Conservation (phyloP, 2,113 vertebrate genomes). For the Zosterops hypoxanthus region DNA sequence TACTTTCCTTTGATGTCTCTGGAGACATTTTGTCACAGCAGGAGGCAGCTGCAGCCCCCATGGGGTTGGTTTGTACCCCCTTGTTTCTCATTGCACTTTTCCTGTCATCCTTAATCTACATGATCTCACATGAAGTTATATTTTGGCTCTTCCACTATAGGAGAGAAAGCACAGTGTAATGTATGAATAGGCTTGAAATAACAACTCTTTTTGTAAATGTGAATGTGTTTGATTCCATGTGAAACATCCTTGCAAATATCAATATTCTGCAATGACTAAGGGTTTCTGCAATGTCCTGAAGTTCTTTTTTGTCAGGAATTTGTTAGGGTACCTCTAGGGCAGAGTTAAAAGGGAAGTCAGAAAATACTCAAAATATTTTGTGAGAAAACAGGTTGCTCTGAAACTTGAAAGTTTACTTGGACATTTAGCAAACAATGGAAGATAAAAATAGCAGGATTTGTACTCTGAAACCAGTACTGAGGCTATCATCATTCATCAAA, state of each 20-base stretch:
- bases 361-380: not conserved
- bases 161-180: not conserved
- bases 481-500: conserved; percentile 39
- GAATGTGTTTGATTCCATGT: not conserved
- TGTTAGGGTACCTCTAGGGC: not conserved
- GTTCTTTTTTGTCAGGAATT: not conserved
- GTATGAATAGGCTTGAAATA: not conserved
- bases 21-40: not conserved
- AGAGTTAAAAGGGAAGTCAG: not conserved
- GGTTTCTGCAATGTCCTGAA: not conserved
- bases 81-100: not conserved
- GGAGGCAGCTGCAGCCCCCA: not conserved
- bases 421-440: not conserved
- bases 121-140: fast-evolving
- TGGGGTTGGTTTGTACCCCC: not conserved
- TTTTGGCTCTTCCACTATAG: not conserved
- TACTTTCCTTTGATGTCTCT: not conserved
- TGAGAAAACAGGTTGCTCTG: not conserved
- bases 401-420: not conserved
- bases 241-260: not conserved
- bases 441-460: conserved; percentile 3
- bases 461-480: not conserved
- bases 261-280: not conserved
- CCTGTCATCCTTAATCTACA: not conserved
- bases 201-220: not conserved